Percentiles rank a stretch among this genome's conserved stretches.
These are phyloP conservation scores for Allygus modestus DNA, from an alignment of 2,888 invertebrate species.

Conservation along the genomic window DNA sequence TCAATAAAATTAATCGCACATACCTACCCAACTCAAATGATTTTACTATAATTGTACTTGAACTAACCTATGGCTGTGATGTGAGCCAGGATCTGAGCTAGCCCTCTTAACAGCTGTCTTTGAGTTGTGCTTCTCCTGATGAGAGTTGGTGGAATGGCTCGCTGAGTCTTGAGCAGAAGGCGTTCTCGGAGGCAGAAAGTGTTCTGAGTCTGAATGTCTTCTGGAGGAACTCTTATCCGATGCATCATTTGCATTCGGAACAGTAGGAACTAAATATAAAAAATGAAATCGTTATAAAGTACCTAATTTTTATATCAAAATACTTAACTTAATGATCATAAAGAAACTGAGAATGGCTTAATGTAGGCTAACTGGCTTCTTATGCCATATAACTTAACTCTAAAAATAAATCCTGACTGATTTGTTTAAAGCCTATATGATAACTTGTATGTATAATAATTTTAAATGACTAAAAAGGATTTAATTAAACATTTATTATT, in stretches of 20 bases:
- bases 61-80: conserved; percentile 72
- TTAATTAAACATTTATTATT: no score
- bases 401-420: no score
- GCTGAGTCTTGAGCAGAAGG: conserved; percentile 78
- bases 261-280: conserved; percentile 79
- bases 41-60: no score
- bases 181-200: conserved; percentile 76
- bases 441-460: no score
- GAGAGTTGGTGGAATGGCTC: conserved; percentile 78
- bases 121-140: conserved; percentile 58
- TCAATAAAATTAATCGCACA: no score
- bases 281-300: background rate
- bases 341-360: no score
- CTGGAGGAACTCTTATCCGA: conserved; percentile 75
- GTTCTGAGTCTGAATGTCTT: conserved; percentile 79
- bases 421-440: no score
- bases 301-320: background rate
- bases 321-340: no score
- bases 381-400: no score
- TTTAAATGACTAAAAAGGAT: no score
- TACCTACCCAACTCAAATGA: no score
- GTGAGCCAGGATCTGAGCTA: conserved; percentile 85
- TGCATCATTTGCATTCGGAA: conserved; percentile 72
- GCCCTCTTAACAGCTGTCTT: conserved; percentile 83
- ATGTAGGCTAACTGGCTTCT: no score